Evolutionary conservation across 2,888 invertebrate species (phyloP).

Genomic region (Drosophila limbata): DNA sequence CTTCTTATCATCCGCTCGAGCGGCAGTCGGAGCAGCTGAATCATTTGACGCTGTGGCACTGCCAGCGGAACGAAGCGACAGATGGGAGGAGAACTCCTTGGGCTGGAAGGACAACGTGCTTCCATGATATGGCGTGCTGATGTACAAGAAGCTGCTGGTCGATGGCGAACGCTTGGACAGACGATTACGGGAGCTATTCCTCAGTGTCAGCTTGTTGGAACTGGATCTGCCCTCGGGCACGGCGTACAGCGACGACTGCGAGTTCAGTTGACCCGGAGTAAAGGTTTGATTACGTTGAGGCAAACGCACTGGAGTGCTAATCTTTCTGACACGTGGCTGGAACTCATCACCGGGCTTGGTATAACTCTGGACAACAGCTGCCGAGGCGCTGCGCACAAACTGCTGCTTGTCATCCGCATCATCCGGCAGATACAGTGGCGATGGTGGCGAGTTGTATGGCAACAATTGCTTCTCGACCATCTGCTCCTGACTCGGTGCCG

Average conservation of each 20-base stretch:
- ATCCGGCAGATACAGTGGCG: conserved; percentile 69
- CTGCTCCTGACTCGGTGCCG: conserved; percentile 36
- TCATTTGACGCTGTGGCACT: conserved; percentile 84
- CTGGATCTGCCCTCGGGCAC: conserved; percentile 88
- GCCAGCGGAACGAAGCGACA: conserved; percentile 90
- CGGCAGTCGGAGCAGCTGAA: conserved; percentile 70
- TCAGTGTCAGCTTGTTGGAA: conserved; percentile 75
- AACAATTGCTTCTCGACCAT: conserved; percentile 60
- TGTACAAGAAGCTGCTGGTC: conserved; percentile 93
- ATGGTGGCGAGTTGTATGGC: conserved; percentile 69
- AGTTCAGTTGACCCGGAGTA: conserved; percentile 87
- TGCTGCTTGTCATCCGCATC: conserved; percentile 81
- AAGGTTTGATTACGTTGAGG: conserved; percentile 85
- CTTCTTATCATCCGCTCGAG: conserved; percentile 32
- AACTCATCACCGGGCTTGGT: conserved; percentile 85
- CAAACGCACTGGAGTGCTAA: conserved; percentile 87
- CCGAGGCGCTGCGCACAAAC: conserved; percentile 90
- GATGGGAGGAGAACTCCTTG: conserved; percentile 91
- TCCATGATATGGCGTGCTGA: conserved; percentile 94
- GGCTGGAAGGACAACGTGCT: conserved; percentile 92
- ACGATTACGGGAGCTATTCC: conserved; percentile 85
- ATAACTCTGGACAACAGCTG: conserved; percentile 88
- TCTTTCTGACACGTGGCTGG: conserved; percentile 87
- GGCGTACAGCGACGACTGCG: conserved; percentile 89
- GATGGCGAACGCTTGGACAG: conserved; percentile 90